Base-by-base conservation (phyloP, 2,113 vertebrate species). In the Dicaeum eximium region DNA sequence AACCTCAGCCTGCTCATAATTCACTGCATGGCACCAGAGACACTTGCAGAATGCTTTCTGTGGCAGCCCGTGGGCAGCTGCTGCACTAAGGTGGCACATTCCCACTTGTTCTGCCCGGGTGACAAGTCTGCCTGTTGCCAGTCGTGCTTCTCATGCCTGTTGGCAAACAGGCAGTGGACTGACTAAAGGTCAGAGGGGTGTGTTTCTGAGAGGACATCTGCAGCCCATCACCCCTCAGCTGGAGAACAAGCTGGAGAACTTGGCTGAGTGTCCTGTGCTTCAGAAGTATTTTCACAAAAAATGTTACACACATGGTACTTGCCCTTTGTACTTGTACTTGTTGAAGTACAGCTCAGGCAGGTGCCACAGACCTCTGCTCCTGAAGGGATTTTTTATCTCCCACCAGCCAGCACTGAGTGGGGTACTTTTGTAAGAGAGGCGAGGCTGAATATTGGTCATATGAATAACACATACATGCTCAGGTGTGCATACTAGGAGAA, bases 31-130 rank as follows among this genome's bases (percentile, higher is more conserved):
- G 0, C 35, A 45, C 27, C 64, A 87, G 45, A 73, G 31, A 28
- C 22, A 8, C 60, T 61, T 69, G 42, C 8, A 37, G 20, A 91
- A 77, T 1, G 8, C 45, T 72, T 65, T 47, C 35, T n/a, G 62
- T n/a, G 56, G 40, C 4, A 1, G 69, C 28, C 22, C 0, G 0
- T 6, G 6, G 15, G 38, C 69, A 66, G 50, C 15, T 48, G 56
- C 61, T 65, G 47, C 51, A 4, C 42, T 27, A 10, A 73, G 21
- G 37, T 9, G 33, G 31, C 47, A 62, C 31, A 69, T 57, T 56
- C 61, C 61, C 48, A 42, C 48, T 31, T 56, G 69, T 45, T 38
- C 35, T 66, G 13, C 73, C 33, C 0, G 0, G 37, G 25, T 8
- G 31, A 37, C 25, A 19, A 73, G 56, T 6, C 38, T 1, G 3